Percentiles rank a stretch among this genome's conserved stretches.
These are phyloP conservation scores for Calephelis nemesis DNA, from an alignment of 1,140 invertebrate genomes.

Conservation along the genomic window DNA sequence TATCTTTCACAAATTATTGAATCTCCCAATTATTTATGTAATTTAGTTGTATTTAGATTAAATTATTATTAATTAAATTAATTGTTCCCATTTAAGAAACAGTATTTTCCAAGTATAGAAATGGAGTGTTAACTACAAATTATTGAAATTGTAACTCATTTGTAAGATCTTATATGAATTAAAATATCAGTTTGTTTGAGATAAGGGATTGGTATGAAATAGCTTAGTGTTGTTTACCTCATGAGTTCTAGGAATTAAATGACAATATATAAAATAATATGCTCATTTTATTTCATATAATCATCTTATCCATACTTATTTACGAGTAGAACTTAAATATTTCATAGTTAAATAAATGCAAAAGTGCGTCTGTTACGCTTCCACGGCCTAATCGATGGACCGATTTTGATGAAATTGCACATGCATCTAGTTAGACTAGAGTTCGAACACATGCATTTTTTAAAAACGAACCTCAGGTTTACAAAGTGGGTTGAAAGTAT, in stretches of 20 bases:
- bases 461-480: too few species aligned
- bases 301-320: neutral
- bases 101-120: conserved; percentile 49
- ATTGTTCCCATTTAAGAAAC: conserved; percentile 42
- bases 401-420: too few species aligned
- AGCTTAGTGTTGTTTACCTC: conserved; percentile 76
- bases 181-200: conserved; percentile 39
- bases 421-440: too few species aligned
- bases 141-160: conserved; percentile 16
- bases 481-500: neutral
- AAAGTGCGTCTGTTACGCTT: too few species aligned
- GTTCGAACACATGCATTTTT: too few species aligned
- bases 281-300: conserved; percentile 38
- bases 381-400: too few species aligned
- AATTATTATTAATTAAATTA: conserved; percentile 66
- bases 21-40: conserved; percentile 72
- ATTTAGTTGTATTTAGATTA: conserved; percentile 65
- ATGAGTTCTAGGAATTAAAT: conserved; percentile 77
- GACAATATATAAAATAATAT: conserved; percentile 58
- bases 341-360: too few species aligned
- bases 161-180: conserved; percentile 36
- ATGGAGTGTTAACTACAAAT: conserved; percentile 51
- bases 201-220: conserved; percentile 62
- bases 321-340: too few species aligned
- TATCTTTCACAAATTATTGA: conserved; percentile 50